Evolutionary conservation across 2,113 vertebrate genomes (phyloP).

Genomic region (Nothobranchius furzeri): DNA sequence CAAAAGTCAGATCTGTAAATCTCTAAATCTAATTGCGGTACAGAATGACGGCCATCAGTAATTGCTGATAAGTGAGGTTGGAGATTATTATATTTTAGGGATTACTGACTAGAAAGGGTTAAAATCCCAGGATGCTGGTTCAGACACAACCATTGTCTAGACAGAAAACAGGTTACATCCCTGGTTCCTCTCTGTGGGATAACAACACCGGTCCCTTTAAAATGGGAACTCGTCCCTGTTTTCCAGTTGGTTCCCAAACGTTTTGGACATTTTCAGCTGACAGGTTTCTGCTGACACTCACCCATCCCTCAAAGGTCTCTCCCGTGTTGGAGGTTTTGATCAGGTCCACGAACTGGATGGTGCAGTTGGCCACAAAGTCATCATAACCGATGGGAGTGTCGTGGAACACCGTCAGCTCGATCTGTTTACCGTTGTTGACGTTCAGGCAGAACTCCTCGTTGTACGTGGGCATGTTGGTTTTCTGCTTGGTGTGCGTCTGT

Average conservation of each 20-base stretch:
- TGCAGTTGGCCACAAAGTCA: conserved; percentile 97
- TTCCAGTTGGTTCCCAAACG: background rate
- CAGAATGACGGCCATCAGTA: too few relatives aligned
- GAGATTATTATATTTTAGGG: too few relatives aligned
- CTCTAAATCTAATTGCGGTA: too few relatives aligned
- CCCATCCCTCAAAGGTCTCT: conserved; percentile 93
- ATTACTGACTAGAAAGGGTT: too few relatives aligned
- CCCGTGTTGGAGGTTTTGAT: conserved; percentile 81
- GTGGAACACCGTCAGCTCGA: conserved; percentile 94
- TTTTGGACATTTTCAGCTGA: background rate
- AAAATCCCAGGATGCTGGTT: too few relatives aligned
- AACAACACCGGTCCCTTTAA: too few relatives aligned
- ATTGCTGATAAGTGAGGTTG: too few relatives aligned
- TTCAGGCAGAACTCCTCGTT: conserved; percentile 94
- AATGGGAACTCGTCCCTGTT: background rate
- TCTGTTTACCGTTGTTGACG: conserved; percentile 84
- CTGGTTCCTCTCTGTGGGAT: too few relatives aligned
- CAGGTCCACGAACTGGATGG: conserved; percentile 88
- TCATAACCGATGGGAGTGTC: conserved; percentile 97
- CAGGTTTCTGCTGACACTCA: conserved; percentile 75
- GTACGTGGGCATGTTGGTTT: conserved; percentile 93
- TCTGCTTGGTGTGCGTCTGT: conserved; percentile 93
- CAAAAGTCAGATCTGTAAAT: too few relatives aligned
- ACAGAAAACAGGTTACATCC: too few relatives aligned
- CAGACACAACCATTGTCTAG: too few relatives aligned